Base-by-base conservation (phyloP, 2,113 vertebrate species). In the Archocentrus centrarchus region DNA sequence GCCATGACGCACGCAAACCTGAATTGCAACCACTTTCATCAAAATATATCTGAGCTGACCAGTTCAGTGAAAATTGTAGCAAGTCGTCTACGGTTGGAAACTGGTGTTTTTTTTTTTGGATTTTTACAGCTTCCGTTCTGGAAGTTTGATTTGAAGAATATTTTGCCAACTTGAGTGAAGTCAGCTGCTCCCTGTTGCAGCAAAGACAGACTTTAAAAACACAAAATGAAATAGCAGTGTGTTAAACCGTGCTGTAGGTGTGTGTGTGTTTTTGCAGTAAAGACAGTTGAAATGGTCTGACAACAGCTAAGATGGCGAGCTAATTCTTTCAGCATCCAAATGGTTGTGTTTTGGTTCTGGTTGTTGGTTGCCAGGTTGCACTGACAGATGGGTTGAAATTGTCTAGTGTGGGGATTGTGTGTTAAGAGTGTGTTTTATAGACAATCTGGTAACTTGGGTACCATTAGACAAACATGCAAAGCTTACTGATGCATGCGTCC, bases 321-420 rank as follows among this genome's bases (percentile, higher is more conserved):
- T 70, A 53, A 70, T 70, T 53, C 66, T 53, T 32, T 70, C 66
- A 53, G 44, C 30, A 32, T 20, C 66, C 66, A 70, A 53, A 70
- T 53, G 44, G 66, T 70, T 70, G 24, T 70, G 44, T 70, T 70
- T 70, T 11, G 50, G 24, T 70, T 39, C 66, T 53, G 66, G 44
- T 70, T 70, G 66, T 27, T 53, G 24, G 66, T 70, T 70, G 66
- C 66, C 66, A 70, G 66, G 66, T 32, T 70, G 47, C 24, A 30
- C 24, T 70, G 66, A 70, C 66, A 70, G 66, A 70, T 53, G 66
- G 44, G 30, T 32, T 70, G 44, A 70, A 70, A 70, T 70, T 70
- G 66, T 70, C 24, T 70, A 47, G 39, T 47, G 63, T 47, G 63
- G 20, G 66, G 64, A 70, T 50, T 70, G 66, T 70, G 64, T 20